Percentiles rank a stretch among this genome's conserved stretches.
Conservation (phyloP, 2,888 invertebrate species). For the Watsonalla binaria region DNA sequence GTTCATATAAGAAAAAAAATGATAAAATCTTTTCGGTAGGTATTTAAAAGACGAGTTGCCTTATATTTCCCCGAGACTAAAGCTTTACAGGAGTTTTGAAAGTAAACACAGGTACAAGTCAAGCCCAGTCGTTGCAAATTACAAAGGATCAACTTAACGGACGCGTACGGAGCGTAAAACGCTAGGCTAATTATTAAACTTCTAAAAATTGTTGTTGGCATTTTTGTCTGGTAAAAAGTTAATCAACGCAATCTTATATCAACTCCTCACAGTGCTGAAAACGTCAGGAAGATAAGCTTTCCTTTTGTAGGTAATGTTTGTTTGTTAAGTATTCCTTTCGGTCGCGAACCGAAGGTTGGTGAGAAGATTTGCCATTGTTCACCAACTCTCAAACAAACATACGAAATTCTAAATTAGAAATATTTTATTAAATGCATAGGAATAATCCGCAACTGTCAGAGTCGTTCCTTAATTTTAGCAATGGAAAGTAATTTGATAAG, state of each 20-base stretch:
- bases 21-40: too few relatives aligned
- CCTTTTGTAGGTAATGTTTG: constrained; percentile 4
- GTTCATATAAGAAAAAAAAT: too few relatives aligned
- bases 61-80: too few relatives aligned
- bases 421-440: too few relatives aligned
- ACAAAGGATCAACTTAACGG: neutral
- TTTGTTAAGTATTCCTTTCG: constrained; percentile 14
- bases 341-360: neutral
- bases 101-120: neutral
- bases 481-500: too few relatives aligned
- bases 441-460: too few relatives aligned
- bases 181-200: neutral
- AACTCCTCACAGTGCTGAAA: neutral
- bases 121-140: neutral
- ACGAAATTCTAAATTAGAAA: neutral
- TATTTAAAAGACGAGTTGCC: too few relatives aligned
- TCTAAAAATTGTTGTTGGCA: neutral
- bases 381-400: too few relatives aligned
- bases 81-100: too few relatives aligned
- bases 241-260: neutral
- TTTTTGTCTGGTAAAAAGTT: neutral
- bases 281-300: constrained; percentile 15
- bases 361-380: too few relatives aligned
- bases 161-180: neutral
- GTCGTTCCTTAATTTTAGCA: too few relatives aligned